phyloP scores from a whole-genome alignment of 2,113 vertebrate species.

The Xyrauchen texanus region DNA sequence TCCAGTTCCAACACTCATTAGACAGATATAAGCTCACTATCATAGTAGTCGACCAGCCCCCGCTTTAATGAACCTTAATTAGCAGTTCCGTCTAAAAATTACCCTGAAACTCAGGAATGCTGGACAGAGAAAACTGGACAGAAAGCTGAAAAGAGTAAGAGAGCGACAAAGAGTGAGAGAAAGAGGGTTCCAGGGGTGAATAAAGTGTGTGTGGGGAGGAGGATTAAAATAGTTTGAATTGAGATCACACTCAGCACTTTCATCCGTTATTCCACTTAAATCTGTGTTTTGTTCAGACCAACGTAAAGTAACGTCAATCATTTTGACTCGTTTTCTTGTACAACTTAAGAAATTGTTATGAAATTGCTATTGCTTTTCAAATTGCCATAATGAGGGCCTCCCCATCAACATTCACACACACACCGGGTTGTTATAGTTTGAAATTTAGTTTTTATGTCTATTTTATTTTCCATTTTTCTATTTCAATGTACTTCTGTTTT shows the following conservation, averaged over 20 bases:
- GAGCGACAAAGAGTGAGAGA: constrained; percentile 28
- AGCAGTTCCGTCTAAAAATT: constrained; percentile 73
- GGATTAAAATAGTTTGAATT: constrained; percentile 81
- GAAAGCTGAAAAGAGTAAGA: constrained; percentile 62
- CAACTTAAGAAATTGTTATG: constrained; percentile 80
- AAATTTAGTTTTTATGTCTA: no score
- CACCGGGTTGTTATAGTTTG: no score
- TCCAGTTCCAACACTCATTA: constrained; percentile 72
- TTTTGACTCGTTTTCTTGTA: constrained; percentile 74
- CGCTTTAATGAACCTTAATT: constrained; percentile 64
- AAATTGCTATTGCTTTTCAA: constrained; percentile 70
- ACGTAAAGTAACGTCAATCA: constrained; percentile 82
- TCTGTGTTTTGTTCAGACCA: constrained; percentile 76
- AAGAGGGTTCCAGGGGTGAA: constrained; percentile 54
- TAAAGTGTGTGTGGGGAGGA: constrained; percentile 73
- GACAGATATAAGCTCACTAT: constrained; percentile 73
- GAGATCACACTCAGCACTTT: constrained; percentile 78
- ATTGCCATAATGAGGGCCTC: constrained; percentile 12
- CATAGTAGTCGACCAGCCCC: constrained; percentile 51
- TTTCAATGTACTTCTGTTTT: no score
- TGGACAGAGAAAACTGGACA: constrained; percentile 67
- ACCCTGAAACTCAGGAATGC: constrained; percentile 49
- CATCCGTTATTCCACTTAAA: constrained; percentile 83
- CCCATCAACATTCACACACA: constrained; percentile 3
- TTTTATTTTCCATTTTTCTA: no score